Percentiles rank a stretch among this genome's conserved stretches.
Evolutionary conservation across 2,888 invertebrate species (phyloP).

Genomic region (Scaptomyza cyrtandrae): DNA sequence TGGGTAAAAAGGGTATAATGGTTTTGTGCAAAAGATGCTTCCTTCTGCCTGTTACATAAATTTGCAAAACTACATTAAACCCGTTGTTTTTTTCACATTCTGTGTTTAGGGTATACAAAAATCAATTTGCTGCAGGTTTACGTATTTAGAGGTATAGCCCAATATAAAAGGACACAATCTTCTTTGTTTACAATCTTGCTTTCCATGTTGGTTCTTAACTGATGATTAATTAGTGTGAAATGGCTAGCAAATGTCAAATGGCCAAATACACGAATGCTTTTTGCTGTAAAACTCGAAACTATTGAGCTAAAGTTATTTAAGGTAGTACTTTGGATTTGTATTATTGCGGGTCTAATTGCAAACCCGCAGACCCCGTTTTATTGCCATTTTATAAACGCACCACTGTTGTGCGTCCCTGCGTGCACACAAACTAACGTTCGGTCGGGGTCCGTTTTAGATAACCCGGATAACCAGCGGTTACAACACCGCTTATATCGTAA

Average conservation of each 20-base stretch:
- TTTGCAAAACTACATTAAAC: too few species aligned
- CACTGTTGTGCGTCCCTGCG: conserved; percentile 45
- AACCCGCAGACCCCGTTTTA: conserved; percentile 30
- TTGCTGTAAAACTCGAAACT: conserved; percentile 33
- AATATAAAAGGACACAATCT: conserved; percentile 60
- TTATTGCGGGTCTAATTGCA: conserved; percentile 71
- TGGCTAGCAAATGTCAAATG: conserved; percentile 40
- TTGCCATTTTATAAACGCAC: conserved; percentile 47
- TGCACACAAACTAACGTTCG: conserved; percentile 3
- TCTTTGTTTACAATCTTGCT: conserved; percentile 47
- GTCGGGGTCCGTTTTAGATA: neutral
- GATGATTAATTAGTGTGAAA: conserved; percentile 72
- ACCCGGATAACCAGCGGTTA: too few species aligned
- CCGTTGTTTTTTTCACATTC: too few species aligned
- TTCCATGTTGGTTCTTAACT: conserved; percentile 64
- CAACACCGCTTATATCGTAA: too few species aligned
- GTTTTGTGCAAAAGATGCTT: too few species aligned
- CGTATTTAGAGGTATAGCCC: conserved; percentile 6
- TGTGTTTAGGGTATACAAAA: neutral
- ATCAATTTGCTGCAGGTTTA: conserved; percentile 23
- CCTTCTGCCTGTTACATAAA: too few species aligned
- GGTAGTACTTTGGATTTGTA: conserved; percentile 63
- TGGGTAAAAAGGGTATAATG: too few species aligned
- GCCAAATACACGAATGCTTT: conserved; percentile 32
- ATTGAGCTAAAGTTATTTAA: conserved; percentile 41